Evolutionary conservation across 2,888 invertebrate species (phyloP).

Genomic region (Leptogaster cylindrica): DNA sequence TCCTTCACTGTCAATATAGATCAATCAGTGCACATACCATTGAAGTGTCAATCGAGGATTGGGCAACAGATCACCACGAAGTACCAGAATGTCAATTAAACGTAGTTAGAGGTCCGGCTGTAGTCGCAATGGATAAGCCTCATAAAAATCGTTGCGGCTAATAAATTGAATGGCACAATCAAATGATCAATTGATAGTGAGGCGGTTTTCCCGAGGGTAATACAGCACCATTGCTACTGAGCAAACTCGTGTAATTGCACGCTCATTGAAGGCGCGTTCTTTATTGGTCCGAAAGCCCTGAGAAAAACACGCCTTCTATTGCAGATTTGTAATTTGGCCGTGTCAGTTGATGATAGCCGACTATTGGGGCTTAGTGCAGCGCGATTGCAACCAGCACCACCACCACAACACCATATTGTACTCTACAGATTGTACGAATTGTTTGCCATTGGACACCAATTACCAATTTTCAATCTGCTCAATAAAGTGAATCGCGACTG

Average conservation of each 20-base stretch:
- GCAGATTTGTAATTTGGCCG: constrained; percentile 18
- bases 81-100: constrained; percentile 42
- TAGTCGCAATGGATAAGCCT: constrained; percentile 15
- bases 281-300: constrained; percentile 35
- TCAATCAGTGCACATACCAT: constrained; percentile 44
- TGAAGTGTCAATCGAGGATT: constrained; percentile 44
- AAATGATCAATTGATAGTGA: constrained; percentile 10
- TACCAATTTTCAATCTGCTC: constrained; percentile 39
- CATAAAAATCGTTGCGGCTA: constrained; percentile 1
- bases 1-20: constrained; percentile 45
- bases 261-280: constrained; percentile 7
- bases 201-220: background rate
- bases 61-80: constrained; percentile 28
- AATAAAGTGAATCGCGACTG: constrained; percentile 1
- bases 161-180: constrained; percentile 22
- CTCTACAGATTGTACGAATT: constrained; percentile 19
- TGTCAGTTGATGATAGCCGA: constrained; percentile 3
- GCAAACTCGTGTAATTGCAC: constrained; percentile 26
- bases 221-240: constrained; percentile 22
- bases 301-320: constrained; percentile 41
- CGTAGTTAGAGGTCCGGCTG: constrained; percentile 14
- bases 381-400: too few relatives aligned
- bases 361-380: background rate
- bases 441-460: constrained; percentile 41
- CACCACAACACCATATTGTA: too few relatives aligned